Base-by-base conservation (phyloP, 2,113 vertebrate genomes). In the Eulemur macaco region DNA sequence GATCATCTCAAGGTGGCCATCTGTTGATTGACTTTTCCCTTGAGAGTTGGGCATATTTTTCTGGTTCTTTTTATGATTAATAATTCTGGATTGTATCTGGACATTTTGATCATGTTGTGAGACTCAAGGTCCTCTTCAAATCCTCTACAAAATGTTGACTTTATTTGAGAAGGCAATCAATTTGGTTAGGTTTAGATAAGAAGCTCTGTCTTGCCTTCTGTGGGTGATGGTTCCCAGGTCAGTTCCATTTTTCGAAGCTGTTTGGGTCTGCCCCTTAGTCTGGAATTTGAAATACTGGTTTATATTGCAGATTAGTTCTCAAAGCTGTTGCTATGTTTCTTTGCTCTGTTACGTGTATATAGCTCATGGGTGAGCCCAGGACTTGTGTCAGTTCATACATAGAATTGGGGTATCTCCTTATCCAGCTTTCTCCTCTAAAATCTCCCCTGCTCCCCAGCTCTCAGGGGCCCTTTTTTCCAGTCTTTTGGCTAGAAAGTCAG, bases 211-310 rank as follows among this genome's bases (percentile, higher is more conserved):
- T 73, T 42, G 17, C 34, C 21, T 42, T 71, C 64, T 68, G 27
- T n/a, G 50, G 76, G 13, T 3, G 7, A 29, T 6, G 25, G 20
- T 23, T 74, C 8, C 14, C 50, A 31, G 0, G 8, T n/a, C 39
- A 42, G 47, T 25, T 80, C 64, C 71, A 23, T 64, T 78, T 78
- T 88, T 77, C 73, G 56, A 42, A 64, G 45, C 21, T 56, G 34
- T 77, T 29, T 78, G 58, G 17, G 34, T 56, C 56, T 82, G 39
- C 21, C 29, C 11, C 6, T 64, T 88, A 66, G 50, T 39, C 39
- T 84, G n/a, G n/a, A 13, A 42, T 29, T 7, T 37, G 82, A 91
- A 52, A 83, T 29, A n/a, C 12, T 76, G 42, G 50, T 37, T 74
- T 86, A 63, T 12, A 27, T 23, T 52, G 9, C 45, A 82, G 20